Conservation (phyloP, 2,113 vertebrate species). For the Myrmophylax atrothorax region DNA sequence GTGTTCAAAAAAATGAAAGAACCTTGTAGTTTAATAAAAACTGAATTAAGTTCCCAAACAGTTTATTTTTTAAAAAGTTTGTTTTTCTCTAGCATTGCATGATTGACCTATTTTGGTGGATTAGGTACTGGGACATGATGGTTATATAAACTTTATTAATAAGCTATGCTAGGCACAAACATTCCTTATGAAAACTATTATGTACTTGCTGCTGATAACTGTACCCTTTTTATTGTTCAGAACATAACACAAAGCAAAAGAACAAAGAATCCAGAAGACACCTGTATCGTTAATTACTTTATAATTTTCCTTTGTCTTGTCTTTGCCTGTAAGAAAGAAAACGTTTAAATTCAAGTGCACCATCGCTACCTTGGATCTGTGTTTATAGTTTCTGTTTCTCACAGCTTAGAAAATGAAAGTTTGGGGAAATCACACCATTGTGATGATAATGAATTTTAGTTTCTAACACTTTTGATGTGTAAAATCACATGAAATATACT, state of each 20-base stretch:
- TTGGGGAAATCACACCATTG: not conserved
- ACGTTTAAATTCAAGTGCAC: not conserved
- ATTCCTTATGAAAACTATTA: not conserved
- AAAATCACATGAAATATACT: not conserved
- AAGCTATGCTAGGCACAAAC: not conserved
- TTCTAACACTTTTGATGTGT: not conserved
- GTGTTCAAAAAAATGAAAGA: not conserved
- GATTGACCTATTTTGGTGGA: constrained; percentile 17
- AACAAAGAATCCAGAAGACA: not conserved
- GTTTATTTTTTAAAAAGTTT: not conserved
- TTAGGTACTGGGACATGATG: not conserved
- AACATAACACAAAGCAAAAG: not conserved
- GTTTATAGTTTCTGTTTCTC: not conserved
- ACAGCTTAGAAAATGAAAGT: not conserved
- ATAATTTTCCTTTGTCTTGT: not conserved
- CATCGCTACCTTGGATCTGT: not conserved
- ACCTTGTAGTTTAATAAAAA: constrained; percentile 1
- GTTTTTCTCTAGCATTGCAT: not conserved
- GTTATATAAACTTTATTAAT: constrained; percentile 23
- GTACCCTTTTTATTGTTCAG: not conserved
- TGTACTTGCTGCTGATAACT: not conserved
- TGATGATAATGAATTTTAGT: not conserved
- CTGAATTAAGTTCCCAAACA: not conserved
- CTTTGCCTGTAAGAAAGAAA: not conserved
- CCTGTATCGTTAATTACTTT: not conserved